Conservation (phyloP, 2,797 vertebrate species). For the Oreochromis grahami region DNA sequence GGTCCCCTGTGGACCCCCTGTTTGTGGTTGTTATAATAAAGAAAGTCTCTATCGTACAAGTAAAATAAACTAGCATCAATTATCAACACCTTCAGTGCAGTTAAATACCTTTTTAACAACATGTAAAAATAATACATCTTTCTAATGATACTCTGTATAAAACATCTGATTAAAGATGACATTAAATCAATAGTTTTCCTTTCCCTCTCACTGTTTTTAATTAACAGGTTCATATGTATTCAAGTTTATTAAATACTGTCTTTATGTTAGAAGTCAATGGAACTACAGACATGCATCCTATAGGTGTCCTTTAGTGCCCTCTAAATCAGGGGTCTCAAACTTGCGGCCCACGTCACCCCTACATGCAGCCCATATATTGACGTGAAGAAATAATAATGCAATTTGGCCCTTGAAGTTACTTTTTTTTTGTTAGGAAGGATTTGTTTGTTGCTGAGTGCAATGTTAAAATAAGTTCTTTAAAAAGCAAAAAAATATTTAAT, state of each 20-base stretch:
- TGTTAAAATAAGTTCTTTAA: neutral
- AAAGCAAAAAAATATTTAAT: neutral
- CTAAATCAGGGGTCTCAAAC: neutral
- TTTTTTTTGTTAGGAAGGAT: neutral
- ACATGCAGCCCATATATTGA: neutral
- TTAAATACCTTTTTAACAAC: neutral
- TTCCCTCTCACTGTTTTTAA: neutral
- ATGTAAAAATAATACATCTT: neutral
- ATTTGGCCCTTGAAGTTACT: neutral
- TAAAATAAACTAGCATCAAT: neutral
- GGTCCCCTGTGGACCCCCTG: neutral
- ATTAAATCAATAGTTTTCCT: neutral
- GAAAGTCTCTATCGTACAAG: fast-evolving
- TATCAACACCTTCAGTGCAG: neutral
- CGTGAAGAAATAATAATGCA: neutral
- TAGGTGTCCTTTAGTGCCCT: neutral
- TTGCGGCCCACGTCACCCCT: fast-evolving
- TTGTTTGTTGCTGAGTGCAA: neutral
- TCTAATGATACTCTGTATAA: neutral
- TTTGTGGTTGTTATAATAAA: neutral
- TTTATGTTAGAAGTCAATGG: neutral
- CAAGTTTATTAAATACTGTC: neutral
- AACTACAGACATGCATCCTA: neutral
- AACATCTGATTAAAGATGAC: neutral
- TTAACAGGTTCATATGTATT: neutral